These are phyloP conservation scores for Virgularia gustaviana DNA, from an alignment of 92 coral and sea anemone species.

Conservation along the genomic window DNA sequence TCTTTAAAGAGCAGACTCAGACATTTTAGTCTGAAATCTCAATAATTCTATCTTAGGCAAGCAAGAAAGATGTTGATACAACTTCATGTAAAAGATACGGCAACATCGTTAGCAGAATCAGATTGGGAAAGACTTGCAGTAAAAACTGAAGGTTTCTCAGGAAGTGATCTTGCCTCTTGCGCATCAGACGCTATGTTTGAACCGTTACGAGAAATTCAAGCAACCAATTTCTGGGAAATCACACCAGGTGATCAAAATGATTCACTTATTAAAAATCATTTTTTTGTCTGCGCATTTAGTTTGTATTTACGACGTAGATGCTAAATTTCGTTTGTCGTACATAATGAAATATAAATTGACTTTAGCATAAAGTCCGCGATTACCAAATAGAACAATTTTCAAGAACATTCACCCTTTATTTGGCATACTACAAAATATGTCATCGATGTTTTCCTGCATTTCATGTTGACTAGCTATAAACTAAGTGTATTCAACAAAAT, in stretches of 20 bases:
- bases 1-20: background rate
- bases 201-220: slow-evolving; percentile 87
- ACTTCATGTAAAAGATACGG: slow-evolving; percentile 77
- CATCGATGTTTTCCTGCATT: too few species aligned
- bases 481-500: too few species aligned
- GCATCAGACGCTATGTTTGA: slow-evolving; percentile 95
- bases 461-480: too few species aligned
- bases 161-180: slow-evolving; percentile 94
- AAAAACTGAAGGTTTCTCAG: slow-evolving; percentile 81
- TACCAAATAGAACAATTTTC: background rate
- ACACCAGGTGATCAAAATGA: slow-evolving; percentile 73
- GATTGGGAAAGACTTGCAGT: slow-evolving; percentile 81
- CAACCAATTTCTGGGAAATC: slow-evolving; percentile 64
- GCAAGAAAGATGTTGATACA: slow-evolving; percentile 70
- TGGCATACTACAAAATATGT: too few species aligned
- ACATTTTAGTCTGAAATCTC: background rate
- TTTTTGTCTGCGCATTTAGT: too few species aligned
- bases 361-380: background rate
- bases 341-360: background rate
- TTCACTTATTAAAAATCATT: background rate
- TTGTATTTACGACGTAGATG: too few species aligned
- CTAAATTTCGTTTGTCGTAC: too few species aligned
- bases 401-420: too few species aligned
- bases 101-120: slow-evolving; percentile 59
- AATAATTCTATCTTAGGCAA: slow-evolving; percentile 46